These are phyloP conservation scores for Baronia brevicornis DNA, from an alignment of 2,888 invertebrate species.

Conservation along the genomic window DNA sequence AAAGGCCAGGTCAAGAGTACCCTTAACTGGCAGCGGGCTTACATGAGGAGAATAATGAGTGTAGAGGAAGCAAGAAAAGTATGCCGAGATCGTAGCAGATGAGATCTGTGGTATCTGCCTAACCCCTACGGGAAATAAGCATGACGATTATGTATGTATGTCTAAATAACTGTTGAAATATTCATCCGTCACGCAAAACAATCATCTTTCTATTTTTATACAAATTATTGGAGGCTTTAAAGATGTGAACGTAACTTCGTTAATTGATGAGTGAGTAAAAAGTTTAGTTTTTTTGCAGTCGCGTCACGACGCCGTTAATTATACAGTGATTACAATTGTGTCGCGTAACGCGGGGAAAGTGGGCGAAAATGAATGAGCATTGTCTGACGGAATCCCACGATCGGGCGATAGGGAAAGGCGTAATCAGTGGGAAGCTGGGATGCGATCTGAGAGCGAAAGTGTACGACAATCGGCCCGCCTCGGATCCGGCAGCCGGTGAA, in stretches of 20 bases:
- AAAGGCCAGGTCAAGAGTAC: no score
- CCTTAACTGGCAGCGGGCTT: no score
- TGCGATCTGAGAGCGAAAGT: constrained; percentile 57
- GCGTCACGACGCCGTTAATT: constrained; percentile 23
- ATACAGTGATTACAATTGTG: constrained; percentile 38
- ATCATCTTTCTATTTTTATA: no score
- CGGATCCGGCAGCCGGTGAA: constrained; percentile 7
- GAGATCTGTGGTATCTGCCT: no score
- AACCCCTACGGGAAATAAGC: no score
- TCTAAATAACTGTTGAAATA: no score
- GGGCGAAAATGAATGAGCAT: constrained; percentile 58
- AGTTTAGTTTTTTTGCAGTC: background rate
- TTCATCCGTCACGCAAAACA: no score
- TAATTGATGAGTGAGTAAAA: background rate
- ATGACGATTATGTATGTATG: no score
- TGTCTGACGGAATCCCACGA: constrained; percentile 63
- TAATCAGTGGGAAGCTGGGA: constrained; percentile 62
- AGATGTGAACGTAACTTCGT: background rate
- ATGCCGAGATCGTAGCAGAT: no score
- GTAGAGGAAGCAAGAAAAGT: no score
- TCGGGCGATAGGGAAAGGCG: constrained; percentile 68
- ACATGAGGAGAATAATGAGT: no score
- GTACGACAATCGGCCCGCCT: constrained; percentile 39
- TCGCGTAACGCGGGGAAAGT: constrained; percentile 62
- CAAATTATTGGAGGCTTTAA: no score